These are phyloP conservation scores for Corythoichthys intestinalis DNA, from an alignment of 2,113 vertebrate species.

Conservation along the genomic window DNA sequence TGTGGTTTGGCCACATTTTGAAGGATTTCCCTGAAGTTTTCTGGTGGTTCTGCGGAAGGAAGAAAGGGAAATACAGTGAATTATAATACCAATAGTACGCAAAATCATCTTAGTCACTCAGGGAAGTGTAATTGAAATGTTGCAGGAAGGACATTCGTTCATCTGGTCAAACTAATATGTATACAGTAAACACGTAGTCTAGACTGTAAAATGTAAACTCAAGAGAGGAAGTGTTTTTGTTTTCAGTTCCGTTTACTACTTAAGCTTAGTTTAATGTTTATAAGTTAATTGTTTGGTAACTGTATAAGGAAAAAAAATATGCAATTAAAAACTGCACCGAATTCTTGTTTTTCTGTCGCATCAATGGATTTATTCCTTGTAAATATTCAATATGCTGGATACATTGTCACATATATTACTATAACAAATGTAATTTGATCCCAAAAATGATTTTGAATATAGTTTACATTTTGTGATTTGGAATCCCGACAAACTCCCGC, in stretches of 20 bases:
- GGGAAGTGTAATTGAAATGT: conserved; percentile 32
- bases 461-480: background rate
- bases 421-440: too few species aligned
- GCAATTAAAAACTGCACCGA: too few species aligned
- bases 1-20: conserved; percentile 97
- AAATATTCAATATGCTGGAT: background rate
- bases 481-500: background rate
- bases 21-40: conserved; percentile 95
- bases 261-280: background rate
- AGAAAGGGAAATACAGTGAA: conserved; percentile 41
- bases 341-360: background rate
- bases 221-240: conserved; percentile 24
- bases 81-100: conserved; percentile 23
- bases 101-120: conserved; percentile 39
- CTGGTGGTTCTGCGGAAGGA: conserved; percentile 82
- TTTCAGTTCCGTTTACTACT: conserved; percentile 29
- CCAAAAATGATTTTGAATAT: too few species aligned
- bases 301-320: background rate
- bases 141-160: conserved; percentile 48
- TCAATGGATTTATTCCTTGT: background rate
- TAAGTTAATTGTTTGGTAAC: background rate
- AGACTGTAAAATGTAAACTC: conserved; percentile 17
- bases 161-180: conserved; percentile 42
- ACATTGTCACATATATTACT: background rate
- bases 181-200: conserved; percentile 50